Evolutionary conservation across 2,113 vertebrate genomes (phyloP).

Genomic region (Aspiorhynchus laticeps): DNA sequence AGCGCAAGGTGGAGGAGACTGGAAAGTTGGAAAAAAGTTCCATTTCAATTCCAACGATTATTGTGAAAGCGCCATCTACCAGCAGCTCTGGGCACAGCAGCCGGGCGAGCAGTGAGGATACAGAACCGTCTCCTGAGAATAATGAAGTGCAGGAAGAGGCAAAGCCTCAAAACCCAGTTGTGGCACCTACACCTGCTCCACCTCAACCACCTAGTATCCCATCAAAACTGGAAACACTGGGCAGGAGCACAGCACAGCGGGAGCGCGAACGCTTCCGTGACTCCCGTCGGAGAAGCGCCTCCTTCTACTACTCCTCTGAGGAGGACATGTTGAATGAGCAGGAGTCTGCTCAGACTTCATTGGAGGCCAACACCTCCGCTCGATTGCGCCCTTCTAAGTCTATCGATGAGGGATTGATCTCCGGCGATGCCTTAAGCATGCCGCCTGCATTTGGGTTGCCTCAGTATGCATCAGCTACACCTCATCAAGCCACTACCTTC

Average conservation of each 20-base stretch:
- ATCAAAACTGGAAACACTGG: conserved; percentile 78
- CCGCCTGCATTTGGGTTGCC: conserved; percentile 78
- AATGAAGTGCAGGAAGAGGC: conserved; percentile 62
- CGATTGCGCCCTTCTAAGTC: conserved; percentile 89
- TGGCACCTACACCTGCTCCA: conserved; percentile 62
- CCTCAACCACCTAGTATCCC: conserved; percentile 78
- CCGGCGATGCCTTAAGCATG: conserved; percentile 84
- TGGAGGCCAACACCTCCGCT: conserved; percentile 73
- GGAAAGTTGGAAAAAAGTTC: conserved; percentile 83
- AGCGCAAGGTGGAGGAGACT: conserved; percentile 86
- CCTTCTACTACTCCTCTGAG: conserved; percentile 89
- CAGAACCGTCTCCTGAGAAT: conserved; percentile 69
- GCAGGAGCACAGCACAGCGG: conserved; percentile 78
- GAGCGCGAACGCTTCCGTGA: conserved; percentile 88
- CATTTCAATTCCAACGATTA: conserved; percentile 92
- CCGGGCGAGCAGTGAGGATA: conserved; percentile 90
- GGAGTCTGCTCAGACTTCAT: conserved; percentile 65
- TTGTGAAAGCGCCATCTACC: conserved; percentile 91
- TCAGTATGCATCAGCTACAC: conserved; percentile 75
- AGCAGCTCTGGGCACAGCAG: conserved; percentile 93
- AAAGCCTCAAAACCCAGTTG: conserved; percentile 48
- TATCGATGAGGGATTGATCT: conserved; percentile 92
- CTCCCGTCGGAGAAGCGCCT: conserved; percentile 86
- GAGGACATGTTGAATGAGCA: conserved; percentile 75
- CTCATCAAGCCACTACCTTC: conserved; percentile 77